These are phyloP conservation scores for Neogale vison DNA, from an alignment of 2,113 vertebrate species.

Conservation along the genomic window DNA sequence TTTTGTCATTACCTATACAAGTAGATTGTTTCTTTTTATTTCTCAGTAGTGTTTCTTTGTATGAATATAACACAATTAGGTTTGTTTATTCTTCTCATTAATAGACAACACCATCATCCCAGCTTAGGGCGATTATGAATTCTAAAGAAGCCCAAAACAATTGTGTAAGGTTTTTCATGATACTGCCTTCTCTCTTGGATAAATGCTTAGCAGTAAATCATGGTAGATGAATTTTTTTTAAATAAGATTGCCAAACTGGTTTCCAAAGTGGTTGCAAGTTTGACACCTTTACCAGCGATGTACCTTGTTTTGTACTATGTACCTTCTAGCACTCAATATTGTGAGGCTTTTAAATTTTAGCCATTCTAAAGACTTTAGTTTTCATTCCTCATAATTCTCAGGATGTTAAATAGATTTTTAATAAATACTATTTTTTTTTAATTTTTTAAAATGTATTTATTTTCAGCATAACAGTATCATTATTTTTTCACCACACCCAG, in stretches of 20 bases:
- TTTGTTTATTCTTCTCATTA: not conserved
- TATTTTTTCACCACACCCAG: no score
- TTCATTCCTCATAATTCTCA: not conserved
- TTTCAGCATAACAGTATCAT: no score
- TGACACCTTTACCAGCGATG: no score
- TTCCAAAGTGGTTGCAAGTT: not conserved
- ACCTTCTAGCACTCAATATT: not conserved
- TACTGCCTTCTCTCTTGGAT: not conserved
- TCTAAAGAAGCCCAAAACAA: not conserved
- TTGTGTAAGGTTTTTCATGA: not conserved
- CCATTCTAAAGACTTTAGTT: not conserved
- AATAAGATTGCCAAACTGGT: not conserved
- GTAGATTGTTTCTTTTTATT: not conserved
- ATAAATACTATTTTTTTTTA: not conserved
- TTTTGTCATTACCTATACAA: not conserved
- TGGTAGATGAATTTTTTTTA: not conserved
- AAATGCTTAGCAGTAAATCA: not conserved
- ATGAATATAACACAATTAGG: not conserved
- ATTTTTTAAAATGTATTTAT: no score
- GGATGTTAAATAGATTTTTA: not conserved
- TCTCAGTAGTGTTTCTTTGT: not conserved
- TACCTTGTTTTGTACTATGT: not conserved
- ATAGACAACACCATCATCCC: not conserved
- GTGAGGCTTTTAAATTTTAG: not conserved
- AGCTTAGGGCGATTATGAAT: not conserved